Base-by-base conservation (phyloP, 2,797 vertebrate genomes). In the Lithobates sylvaticus region DNA sequence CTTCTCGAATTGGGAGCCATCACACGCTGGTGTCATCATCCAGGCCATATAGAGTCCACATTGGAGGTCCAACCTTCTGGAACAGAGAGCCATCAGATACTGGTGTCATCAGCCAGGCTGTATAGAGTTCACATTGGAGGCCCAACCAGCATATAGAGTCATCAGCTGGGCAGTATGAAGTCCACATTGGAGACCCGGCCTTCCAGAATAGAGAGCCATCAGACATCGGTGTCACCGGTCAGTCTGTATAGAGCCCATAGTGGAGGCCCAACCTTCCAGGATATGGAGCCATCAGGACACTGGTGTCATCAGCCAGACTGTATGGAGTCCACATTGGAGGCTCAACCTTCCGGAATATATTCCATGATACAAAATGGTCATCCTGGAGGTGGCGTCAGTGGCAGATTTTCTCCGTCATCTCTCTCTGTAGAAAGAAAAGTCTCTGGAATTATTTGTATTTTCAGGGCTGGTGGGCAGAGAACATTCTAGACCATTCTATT, bases 331-430 rank as follows among this genome's bases (percentile, higher is more conserved):
- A 61, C 54, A 61, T 9, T 61, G 54, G 6, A 9, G 50, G 15
- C 50, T 16, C 50, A 6, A 0, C 54, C 1, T 9, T 23, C 54
- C 6, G 7, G 21, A 54, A 54, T 18, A 54, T 18, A 61, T 61
- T 8, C 50, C 16, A 54, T 0, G 50, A 54, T 23, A 21, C 54
- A 23, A 3, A 21, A 18, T 9, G 8, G 3, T 23, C 54, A 61
- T 23, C 5, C 54, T 61, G 10, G 65, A 12, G 4, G 26, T 65
- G 12, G 12, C 27, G 76, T 96, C 90, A 95, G 88, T 95, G 96
- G 91, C 98, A 99, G 92, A 99, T 99, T 84, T 95, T 95, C 91
- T 99, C 97, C 75, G 97, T 99, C 98, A 99, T 99, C 92, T 96
- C 96, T 94, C 93, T 99, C 98, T 99, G 96, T 86, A 86, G 90